Evolutionary conservation across 2,888 invertebrate species (phyloP).

Genomic region (Sceliomorpha sp.): DNA sequence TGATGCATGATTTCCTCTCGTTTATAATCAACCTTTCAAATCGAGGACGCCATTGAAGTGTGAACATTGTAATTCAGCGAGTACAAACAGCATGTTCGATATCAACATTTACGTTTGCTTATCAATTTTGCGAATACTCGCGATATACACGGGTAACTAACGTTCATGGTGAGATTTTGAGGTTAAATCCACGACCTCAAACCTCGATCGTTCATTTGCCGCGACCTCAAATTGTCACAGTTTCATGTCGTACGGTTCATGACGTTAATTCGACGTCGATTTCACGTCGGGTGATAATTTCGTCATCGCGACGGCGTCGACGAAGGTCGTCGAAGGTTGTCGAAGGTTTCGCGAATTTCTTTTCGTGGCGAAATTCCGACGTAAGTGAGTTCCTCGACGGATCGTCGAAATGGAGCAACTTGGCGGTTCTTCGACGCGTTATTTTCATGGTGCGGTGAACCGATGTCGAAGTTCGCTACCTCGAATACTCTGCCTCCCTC

Average conservation of each 20-base stretch:
- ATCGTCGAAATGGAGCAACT: slow-evolving; percentile 28
- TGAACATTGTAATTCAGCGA: too few species aligned
- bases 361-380: slow-evolving; percentile 16
- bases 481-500: slow-evolving; percentile 35
- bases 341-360: slow-evolving; percentile 12
- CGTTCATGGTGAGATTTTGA: neutral
- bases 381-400: slow-evolving; percentile 12
- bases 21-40: too few species aligned
- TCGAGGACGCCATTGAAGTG: too few species aligned
- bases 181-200: too few species aligned
- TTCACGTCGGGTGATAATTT: slow-evolving; percentile 8
- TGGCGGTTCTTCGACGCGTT: slow-evolving; percentile 41
- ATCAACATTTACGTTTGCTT: too few species aligned
- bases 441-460: slow-evolving; percentile 42
- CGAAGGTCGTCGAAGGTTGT: too few species aligned
- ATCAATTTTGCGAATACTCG: too few species aligned
- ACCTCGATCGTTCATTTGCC: neutral
- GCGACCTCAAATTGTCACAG: neutral
- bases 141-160: neutral
- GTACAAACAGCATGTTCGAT: too few species aligned
- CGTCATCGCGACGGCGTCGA: too few species aligned
- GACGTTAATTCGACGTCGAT: slow-evolving; percentile 5
- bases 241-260: neutral
- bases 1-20: too few species aligned
- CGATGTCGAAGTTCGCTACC: slow-evolving; percentile 45